A percentile compares a stretch with the other conserved stretches of the same genome.
Evolutionary conservation across 2,113 vertebrate genomes (phyloP).

Genomic region (Charadrius vociferus): DNA sequence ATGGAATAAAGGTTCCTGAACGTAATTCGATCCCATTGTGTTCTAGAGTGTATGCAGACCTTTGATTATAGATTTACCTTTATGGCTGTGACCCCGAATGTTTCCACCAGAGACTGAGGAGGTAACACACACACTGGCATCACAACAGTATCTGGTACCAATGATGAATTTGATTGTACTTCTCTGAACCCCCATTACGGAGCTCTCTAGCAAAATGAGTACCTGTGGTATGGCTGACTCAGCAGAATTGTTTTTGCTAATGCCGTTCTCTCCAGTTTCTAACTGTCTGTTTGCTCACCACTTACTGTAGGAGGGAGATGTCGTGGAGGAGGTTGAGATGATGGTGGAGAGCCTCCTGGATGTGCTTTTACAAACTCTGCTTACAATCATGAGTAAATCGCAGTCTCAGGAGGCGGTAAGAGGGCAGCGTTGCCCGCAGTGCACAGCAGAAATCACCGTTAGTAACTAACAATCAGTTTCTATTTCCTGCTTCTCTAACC

Average conservation of each 20-base stretch:
- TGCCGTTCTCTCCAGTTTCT: neutral
- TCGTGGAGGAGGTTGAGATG: slow-evolving; percentile 98
- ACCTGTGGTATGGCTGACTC: neutral
- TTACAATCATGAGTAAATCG: slow-evolving; percentile 98
- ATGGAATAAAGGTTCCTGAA: neutral
- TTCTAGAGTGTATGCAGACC: slow-evolving; percentile 1
- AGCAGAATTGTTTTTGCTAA: neutral
- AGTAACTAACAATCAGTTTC: slow-evolving; percentile 98
- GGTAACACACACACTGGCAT: neutral
- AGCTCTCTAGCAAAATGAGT: neutral
- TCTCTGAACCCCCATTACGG: neutral
- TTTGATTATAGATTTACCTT: slow-evolving; percentile 16
- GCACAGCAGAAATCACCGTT: slow-evolving; percentile 99
- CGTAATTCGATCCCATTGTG: slow-evolving; percentile 1
- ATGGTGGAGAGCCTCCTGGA: slow-evolving; percentile 98
- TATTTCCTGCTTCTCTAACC: slow-evolving; percentile 78
- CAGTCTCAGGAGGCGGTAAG: slow-evolving; percentile 99
- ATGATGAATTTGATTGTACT: neutral
- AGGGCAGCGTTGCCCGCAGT: slow-evolving; percentile 99
- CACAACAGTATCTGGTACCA: neutral
- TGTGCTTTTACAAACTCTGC: slow-evolving; percentile 95
- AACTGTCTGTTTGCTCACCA: slow-evolving; percentile 59
- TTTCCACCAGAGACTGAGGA: neutral
- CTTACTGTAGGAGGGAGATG: slow-evolving; percentile 86
- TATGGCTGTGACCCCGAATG: neutral